A percentile compares a stretch with the other conserved stretches of the same genome.
phyloP scores from a whole-genome alignment of 1,140 invertebrate species.

The Zeugodacus cucurbitae region DNA sequence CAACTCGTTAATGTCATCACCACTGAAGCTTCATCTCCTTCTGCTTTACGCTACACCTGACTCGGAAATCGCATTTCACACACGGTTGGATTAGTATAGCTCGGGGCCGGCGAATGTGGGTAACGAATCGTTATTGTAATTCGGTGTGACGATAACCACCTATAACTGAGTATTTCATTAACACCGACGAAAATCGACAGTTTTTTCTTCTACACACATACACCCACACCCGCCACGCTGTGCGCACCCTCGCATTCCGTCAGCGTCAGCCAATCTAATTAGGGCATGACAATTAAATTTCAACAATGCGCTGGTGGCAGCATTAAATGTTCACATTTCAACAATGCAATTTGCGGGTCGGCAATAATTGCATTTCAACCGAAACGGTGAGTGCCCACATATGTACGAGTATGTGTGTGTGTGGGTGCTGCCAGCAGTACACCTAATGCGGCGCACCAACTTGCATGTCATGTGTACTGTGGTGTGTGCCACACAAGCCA shows the following conservation, averaged over 20 bases:
- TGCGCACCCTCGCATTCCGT: neutral
- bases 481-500: neutral
- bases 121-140: too few species aligned
- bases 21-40: too few species aligned
- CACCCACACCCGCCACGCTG: neutral
- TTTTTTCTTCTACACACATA: neutral
- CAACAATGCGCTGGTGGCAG: neutral
- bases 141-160: too few species aligned
- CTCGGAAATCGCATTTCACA: too few species aligned
- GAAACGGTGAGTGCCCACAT: neutral
- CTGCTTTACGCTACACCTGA: too few species aligned
- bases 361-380: slow-evolving; percentile 9
- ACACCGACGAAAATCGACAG: too few species aligned
- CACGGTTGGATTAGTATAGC: too few species aligned
- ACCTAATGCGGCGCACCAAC: too few species aligned
- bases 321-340: slow-evolving; percentile 33
- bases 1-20: too few species aligned
- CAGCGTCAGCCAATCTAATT: neutral
- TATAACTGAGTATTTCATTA: too few species aligned
- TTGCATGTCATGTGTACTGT: too few species aligned
- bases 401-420: neutral
- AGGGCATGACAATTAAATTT: slow-evolving; percentile 32
- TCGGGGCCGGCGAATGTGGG: too few species aligned
- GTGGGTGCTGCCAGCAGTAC: neutral
- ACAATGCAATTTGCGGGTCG: slow-evolving; percentile 24